Percentiles rank a stretch among this genome's conserved stretches.
Conservation (phyloP, 2,113 vertebrate species). For the Gallinago media region DNA sequence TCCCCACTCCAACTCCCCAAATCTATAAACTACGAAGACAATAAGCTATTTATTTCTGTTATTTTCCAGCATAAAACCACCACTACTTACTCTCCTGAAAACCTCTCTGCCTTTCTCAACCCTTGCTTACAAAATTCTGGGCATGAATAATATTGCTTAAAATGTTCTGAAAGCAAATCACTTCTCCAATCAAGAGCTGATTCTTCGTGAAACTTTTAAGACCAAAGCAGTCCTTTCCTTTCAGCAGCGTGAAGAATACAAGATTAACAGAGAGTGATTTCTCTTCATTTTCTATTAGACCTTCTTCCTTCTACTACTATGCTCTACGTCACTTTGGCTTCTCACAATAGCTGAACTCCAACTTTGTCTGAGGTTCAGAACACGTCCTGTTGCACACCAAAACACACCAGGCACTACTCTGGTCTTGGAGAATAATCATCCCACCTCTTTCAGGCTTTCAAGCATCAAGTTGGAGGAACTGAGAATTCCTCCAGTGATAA, state of each 20-base stretch:
- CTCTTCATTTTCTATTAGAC: background rate
- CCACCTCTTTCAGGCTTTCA: background rate
- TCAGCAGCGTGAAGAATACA: background rate
- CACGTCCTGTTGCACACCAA: background rate
- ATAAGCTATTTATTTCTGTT: background rate
- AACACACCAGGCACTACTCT: background rate
- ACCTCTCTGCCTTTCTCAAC: background rate
- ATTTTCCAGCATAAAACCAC: background rate
- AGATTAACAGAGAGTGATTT: background rate
- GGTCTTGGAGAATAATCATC: background rate
- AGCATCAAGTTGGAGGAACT: background rate
- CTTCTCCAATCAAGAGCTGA: background rate
- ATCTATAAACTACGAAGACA: background rate
- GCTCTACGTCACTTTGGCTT: background rate
- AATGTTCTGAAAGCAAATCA: background rate
- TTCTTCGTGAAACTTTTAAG: background rate
- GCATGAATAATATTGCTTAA: background rate
- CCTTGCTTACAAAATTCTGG: background rate
- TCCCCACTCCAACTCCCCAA: background rate
- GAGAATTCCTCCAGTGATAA: background rate
- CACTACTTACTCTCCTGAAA: background rate
- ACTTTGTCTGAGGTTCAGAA: background rate
- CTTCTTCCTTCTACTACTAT: background rate
- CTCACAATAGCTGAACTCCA: background rate
- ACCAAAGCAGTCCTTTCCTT: background rate